Evolutionary conservation across 2,113 vertebrate species (phyloP).

Genomic region (Hemiprocne comata): DNA sequence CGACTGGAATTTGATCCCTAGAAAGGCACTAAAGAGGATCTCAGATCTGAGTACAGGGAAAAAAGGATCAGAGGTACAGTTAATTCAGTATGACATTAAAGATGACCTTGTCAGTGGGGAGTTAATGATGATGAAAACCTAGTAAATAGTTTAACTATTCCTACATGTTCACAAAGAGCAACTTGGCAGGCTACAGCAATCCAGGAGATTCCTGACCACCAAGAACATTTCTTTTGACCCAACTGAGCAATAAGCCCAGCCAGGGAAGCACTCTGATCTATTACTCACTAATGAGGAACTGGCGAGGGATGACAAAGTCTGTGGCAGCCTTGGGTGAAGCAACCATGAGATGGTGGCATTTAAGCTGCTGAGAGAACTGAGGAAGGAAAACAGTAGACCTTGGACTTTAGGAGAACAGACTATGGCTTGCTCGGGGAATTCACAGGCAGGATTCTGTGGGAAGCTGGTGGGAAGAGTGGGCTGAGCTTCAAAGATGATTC

Average conservation of each 20-base stretch:
- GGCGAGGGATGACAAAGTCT: not conserved
- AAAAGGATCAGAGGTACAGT: not conserved
- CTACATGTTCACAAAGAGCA: not conserved
- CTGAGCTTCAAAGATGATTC: not conserved
- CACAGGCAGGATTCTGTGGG: not conserved
- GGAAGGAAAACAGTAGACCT: not conserved
- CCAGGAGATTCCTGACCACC: not conserved
- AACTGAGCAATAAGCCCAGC: not conserved
- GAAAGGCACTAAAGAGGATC: not conserved
- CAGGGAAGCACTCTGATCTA: not conserved
- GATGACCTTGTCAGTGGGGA: not conserved
- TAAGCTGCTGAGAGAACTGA: not conserved
- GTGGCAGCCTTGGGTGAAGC: not conserved
- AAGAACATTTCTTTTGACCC: not conserved
- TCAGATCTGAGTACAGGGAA: not conserved
- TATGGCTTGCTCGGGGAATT: not conserved
- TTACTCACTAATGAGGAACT: not conserved
- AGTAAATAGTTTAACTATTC: constrained; percentile 39
- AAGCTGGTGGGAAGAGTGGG: constrained; percentile 3
- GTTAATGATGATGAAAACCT: constrained; percentile 1
- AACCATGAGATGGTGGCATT: not conserved
- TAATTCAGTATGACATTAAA: constrained; percentile 41
- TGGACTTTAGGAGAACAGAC: not conserved
- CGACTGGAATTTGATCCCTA: not conserved
- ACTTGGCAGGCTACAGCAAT: not conserved